phyloP scores from a whole-genome alignment of 2,797 vertebrate genomes.

The Myoxocephalus aenaeus region DNA sequence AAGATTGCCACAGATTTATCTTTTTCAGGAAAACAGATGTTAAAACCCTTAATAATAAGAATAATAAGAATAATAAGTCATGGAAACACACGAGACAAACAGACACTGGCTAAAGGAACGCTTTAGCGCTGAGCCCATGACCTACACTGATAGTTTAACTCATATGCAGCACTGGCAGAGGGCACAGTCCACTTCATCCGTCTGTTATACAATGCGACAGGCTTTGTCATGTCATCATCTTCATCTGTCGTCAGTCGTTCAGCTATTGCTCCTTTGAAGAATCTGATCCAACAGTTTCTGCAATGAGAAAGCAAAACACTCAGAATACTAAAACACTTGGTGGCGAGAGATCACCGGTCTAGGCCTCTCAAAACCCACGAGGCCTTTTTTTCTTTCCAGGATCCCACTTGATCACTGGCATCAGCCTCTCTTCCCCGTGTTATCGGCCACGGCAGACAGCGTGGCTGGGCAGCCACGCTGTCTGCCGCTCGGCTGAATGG shows the following conservation, averaged over 20 bases:
- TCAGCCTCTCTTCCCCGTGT: slow-evolving; percentile 15
- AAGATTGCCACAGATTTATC: slow-evolving; percentile 22
- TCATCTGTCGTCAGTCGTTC: slow-evolving; percentile 53
- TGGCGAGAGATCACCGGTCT: neutral
- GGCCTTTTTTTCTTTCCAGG: slow-evolving; percentile 19
- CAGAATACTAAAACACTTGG: neutral
- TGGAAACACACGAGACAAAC: neutral
- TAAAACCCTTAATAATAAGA: neutral
- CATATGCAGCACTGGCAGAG: slow-evolving; percentile 1
- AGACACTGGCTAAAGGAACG: neutral
- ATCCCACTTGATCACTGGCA: slow-evolving; percentile 45
- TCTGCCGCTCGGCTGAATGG: slow-evolving; percentile 62
- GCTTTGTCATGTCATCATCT: neutral
- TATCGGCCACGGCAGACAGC: slow-evolving; percentile 65
- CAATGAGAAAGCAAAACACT: slow-evolving; percentile 38
- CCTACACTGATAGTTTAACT: slow-evolving; percentile 4
- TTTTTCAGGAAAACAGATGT: slow-evolving; percentile 49
- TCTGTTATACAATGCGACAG: slow-evolving; percentile 3
- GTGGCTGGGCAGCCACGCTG: slow-evolving; percentile 51
- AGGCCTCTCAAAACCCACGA: neutral
- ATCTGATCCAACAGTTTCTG: slow-evolving; percentile 93
- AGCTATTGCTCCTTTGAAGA: slow-evolving; percentile 87
- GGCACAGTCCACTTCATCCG: slow-evolving; percentile 11
- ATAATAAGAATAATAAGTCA: slow-evolving; percentile 16
- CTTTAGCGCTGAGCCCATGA: neutral